phyloP scores from a whole-genome alignment of 2,113 vertebrate genomes.

The Phalacrocorax aristotelis region DNA sequence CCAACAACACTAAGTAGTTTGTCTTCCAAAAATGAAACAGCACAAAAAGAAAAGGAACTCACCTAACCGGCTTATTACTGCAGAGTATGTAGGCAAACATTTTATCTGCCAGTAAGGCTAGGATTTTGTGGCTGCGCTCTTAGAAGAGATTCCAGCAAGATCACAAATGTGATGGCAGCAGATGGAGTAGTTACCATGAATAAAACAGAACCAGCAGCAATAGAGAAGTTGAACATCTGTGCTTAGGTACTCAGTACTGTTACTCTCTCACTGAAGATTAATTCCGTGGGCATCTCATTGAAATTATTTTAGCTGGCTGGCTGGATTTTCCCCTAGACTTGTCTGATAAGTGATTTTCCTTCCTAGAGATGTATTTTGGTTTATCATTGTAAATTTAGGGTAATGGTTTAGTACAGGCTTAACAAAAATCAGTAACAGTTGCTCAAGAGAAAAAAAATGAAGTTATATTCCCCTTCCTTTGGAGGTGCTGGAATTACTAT shows the following conservation, averaged over 20 bases:
- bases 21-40: not conserved
- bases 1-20: not conserved
- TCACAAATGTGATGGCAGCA: not conserved
- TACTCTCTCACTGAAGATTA: not conserved
- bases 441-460: not conserved
- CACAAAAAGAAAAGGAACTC: not conserved
- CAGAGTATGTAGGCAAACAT: not conserved
- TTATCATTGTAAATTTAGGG: not conserved
- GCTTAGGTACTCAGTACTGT: not conserved
- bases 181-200: not conserved
- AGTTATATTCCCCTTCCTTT: not conserved
- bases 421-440: not conserved
- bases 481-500: not conserved
- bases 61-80: not conserved
- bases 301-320: not conserved
- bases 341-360: not conserved
- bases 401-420: not conserved
- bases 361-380: not conserved
- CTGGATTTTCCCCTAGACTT: not conserved
- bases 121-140: not conserved
- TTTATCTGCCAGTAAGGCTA: not conserved
- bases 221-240: not conserved
- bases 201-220: constrained; percentile 20
- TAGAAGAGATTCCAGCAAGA: not conserved
- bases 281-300: not conserved